Evolutionary conservation across 2,797 vertebrate species (phyloP).

Genomic region (Myripristis jacobus): DNA sequence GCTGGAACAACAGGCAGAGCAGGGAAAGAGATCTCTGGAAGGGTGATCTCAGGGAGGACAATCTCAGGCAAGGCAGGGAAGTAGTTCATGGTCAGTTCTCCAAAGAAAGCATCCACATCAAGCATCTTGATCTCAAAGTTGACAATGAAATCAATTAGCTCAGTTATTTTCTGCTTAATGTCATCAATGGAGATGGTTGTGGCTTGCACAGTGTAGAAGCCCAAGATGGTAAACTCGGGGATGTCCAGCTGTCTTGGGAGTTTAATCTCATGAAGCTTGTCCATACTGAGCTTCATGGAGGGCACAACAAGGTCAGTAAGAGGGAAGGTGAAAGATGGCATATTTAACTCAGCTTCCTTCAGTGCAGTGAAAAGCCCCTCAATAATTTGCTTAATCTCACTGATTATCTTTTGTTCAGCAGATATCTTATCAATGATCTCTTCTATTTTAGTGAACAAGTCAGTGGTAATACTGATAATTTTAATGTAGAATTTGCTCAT

Average conservation of each 20-base stretch:
- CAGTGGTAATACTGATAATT: conserved; percentile 70
- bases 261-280: conserved; percentile 78
- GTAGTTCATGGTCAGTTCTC: conserved; percentile 79
- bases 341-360: conserved; percentile 80
- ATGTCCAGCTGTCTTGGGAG: conserved; percentile 83
- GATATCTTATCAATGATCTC: conserved; percentile 78
- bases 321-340: conserved; percentile 84
- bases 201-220: conserved; percentile 78
- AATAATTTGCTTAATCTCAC: conserved; percentile 15
- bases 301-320: conserved; percentile 85
- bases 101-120: conserved; percentile 75
- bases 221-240: conserved; percentile 85
- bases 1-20: conserved; percentile 83
- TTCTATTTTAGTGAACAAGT: conserved; percentile 64
- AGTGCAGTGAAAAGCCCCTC: conserved; percentile 79
- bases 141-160: conserved; percentile 82
- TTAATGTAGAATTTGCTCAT: conserved; percentile 78
- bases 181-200: conserved; percentile 84
- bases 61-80: conserved; percentile 76
- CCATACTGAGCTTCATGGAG: conserved; percentile 83
- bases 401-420: conserved; percentile 42
- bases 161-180: conserved; percentile 82
- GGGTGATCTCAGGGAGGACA: conserved; percentile 82
- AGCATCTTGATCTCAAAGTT: conserved; percentile 79
- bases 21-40: conserved; percentile 82